Evolutionary conservation across 2,113 vertebrate genomes (phyloP).

Genomic region (Sakesphorus luctuosus): DNA sequence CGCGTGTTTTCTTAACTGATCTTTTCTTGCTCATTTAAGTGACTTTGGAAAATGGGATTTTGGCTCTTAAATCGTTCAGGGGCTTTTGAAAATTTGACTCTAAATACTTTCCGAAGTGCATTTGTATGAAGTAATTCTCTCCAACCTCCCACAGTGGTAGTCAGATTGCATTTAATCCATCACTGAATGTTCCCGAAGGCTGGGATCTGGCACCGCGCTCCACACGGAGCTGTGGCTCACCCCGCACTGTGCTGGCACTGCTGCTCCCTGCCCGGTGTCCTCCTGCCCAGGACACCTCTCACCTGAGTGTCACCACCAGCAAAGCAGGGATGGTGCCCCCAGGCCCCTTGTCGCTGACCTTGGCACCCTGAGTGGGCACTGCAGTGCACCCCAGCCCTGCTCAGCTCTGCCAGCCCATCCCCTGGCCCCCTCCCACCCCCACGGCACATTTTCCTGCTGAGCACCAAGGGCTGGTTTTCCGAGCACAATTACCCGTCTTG

Average conservation of each 20-base stretch:
- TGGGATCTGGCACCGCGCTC: constrained; percentile 50
- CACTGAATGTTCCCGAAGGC: constrained; percentile 67
- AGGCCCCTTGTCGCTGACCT: not conserved
- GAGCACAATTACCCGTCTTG: not conserved
- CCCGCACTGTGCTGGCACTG: not conserved
- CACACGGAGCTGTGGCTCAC: constrained; percentile 40
- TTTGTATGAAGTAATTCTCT: constrained; percentile 70
- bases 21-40: constrained; percentile 31
- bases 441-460: not conserved
- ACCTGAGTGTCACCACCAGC: not conserved
- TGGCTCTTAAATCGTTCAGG: constrained; percentile 66
- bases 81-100: constrained; percentile 69
- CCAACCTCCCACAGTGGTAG: constrained; percentile 67
- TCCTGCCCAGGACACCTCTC: not conserved
- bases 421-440: not conserved
- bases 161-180: constrained; percentile 69
- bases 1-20: not conserved
- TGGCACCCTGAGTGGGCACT: rapidly evolving
- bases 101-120: constrained; percentile 68
- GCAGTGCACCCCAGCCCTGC: not conserved
- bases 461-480: not conserved
- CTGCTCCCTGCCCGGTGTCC: not conserved
- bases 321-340: rapidly evolving
- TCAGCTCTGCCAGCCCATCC: not conserved
- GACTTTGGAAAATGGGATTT: constrained; percentile 68